A percentile compares a stretch with the other conserved stretches of the same genome.
These are phyloP conservation scores for Lynx canadensis DNA, from an alignment of 2,113 vertebrate species.

Conservation along the genomic window DNA sequence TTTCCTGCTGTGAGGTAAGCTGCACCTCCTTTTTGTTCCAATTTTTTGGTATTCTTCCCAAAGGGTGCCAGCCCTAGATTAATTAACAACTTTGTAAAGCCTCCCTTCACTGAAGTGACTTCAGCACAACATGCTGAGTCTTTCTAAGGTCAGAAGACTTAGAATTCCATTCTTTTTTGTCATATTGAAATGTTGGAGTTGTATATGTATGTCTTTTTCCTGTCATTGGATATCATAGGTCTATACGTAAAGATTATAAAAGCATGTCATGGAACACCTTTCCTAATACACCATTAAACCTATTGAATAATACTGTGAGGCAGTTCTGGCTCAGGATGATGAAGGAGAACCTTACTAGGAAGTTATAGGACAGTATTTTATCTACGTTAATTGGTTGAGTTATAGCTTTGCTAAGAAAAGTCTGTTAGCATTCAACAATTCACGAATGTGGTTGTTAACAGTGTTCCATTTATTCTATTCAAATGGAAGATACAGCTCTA, in stretches of 20 bases:
- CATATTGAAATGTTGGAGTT: neutral
- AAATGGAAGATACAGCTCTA: neutral
- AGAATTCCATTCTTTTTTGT: neutral
- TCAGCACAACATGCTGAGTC: slow-evolving; percentile 53
- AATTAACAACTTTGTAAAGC: slow-evolving; percentile 75
- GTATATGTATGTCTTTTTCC: neutral
- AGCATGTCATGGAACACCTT: neutral
- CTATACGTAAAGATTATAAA: neutral
- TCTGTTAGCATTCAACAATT: neutral
- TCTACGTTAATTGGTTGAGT: neutral
- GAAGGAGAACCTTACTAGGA: neutral
- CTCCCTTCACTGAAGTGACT: slow-evolving; percentile 63
- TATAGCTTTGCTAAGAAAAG: slow-evolving; percentile 38
- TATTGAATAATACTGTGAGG: slow-evolving; percentile 38
- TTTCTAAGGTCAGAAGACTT: slow-evolving; percentile 54
- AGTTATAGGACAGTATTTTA: neutral
- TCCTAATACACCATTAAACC: slow-evolving; percentile 5
- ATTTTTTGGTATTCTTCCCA: slow-evolving; percentile 67
- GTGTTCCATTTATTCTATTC: neutral
- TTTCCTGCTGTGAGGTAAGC: slow-evolving; percentile 71
- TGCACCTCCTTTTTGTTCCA: slow-evolving; percentile 71
- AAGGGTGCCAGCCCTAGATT: slow-evolving; percentile 65
- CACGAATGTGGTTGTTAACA: neutral
- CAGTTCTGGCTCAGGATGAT: neutral
- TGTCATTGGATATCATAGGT: neutral